Conservation (phyloP, 2,113 vertebrate species). For the Takifugu flavidus region DNA sequence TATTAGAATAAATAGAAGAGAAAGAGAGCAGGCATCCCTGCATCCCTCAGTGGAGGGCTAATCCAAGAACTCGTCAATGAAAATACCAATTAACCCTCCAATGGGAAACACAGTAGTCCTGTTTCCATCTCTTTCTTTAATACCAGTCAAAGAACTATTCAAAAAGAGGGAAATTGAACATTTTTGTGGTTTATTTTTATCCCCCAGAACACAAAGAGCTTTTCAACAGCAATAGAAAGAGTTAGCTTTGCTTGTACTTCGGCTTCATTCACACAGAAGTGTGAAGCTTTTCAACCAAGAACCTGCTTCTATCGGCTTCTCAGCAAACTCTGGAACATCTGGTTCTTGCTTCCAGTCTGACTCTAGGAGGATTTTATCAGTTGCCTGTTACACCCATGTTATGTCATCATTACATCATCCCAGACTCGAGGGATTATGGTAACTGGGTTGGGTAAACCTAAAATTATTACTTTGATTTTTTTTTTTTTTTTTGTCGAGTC, state of each 20-base stretch:
- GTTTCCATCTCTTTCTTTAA: too few species aligned
- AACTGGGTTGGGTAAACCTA: slow-evolving; percentile 6
- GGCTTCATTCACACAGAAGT: not conserved
- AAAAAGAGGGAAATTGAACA: too few species aligned
- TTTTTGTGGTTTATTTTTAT: too few species aligned
- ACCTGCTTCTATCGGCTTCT: slow-evolving; percentile 12
- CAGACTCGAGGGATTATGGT: slow-evolving; percentile 18
- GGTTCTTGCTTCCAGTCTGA: slow-evolving; percentile 20
- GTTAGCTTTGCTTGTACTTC: not conserved
- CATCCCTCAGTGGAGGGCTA: too few species aligned
- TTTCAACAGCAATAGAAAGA: not conserved
- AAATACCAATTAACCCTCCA: too few species aligned
- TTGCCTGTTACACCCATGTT: slow-evolving; percentile 10
- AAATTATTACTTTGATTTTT: not conserved
- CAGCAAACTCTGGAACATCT: slow-evolving; percentile 10
- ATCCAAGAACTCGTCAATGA: too few species aligned
- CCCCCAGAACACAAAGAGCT: too few species aligned
- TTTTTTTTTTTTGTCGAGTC: not conserved
- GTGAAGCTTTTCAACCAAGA: not conserved
- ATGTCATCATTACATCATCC: slow-evolving; percentile 40
- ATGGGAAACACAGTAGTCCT: too few species aligned
- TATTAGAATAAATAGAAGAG: too few species aligned
- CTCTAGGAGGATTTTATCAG: slow-evolving; percentile 17
- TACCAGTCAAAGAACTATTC: too few species aligned
- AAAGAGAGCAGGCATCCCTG: too few species aligned